Base-by-base conservation (phyloP, 2,888 invertebrate genomes). In the Uropetala carovei region DNA sequence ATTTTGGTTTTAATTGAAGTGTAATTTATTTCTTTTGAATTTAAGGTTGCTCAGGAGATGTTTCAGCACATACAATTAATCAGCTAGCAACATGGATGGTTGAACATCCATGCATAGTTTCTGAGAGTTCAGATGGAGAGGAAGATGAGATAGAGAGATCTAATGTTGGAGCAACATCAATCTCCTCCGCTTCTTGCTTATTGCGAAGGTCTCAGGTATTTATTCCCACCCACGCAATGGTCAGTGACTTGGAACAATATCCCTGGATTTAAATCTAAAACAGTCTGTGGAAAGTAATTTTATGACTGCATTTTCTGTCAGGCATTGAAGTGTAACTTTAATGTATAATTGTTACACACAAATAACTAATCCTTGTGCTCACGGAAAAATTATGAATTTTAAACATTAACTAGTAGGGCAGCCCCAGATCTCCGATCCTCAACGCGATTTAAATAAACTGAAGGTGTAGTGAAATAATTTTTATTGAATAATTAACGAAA, bases 71-170 rank as follows among this genome's bases (percentile, higher is more conserved):
- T 84, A 95, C 95, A n/a, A 95, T 96, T 22, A 96, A 96, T 94
- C 95, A 95, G 93, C 94, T 97, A 92, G 96, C 96, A 9, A 96
- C 96, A 7, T 97, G 96, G 96, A 96, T 97, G 96, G 94, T 97
- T 92, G 96, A 97, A 93, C 96, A 97, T 94, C 96, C 96, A 0
- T 94, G 94, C 92, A 94, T 95, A 92, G 95, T 95, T 92, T 93
- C 94, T 1, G 94, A 94, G 22, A 93, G 93, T 18, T 43, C 92
- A 16, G 92, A 93, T 81, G 84, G 86, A 14, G 83, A 75, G 56
- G 92, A 89, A 13, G 93, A 92, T 22, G 93, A 93, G 27, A 92
- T 92, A 57, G 92, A 89, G 56, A 89, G 89, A 3, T 64, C 89
- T 11, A 58, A 22, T 64, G 89, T n/a, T 89, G 89, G 89, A 22